Conservation (phyloP, 2,888 invertebrate species). For the Erynnis tages region DNA sequence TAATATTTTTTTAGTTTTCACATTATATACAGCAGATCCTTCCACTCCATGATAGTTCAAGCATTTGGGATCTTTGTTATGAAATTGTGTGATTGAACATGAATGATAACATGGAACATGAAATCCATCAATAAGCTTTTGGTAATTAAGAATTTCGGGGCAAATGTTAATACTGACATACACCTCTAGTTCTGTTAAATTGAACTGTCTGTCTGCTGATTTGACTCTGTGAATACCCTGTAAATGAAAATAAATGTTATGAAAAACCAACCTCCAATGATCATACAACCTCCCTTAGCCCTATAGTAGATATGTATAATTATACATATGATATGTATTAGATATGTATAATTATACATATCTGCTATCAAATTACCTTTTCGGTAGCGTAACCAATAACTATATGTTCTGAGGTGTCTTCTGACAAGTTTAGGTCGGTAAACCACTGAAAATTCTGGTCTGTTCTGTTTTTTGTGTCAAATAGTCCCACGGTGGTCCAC, state of each 20-base stretch:
- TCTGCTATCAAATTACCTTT: slow-evolving; percentile 45
- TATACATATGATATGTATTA: no score
- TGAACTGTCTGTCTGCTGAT: slow-evolving; percentile 31
- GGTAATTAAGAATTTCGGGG: slow-evolving; percentile 39
- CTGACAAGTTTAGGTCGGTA: slow-evolving; percentile 30
- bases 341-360: no score
- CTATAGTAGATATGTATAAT: no score
- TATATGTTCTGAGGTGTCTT: slow-evolving; percentile 36
- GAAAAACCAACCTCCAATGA: no score
- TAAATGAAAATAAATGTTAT: neutral
- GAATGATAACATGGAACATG: slow-evolving; percentile 58
- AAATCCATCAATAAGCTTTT: slow-evolving; percentile 37
- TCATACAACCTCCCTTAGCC: no score
- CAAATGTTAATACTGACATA: slow-evolving; percentile 46
- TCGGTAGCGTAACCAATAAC: slow-evolving; percentile 52
- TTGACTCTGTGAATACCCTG: slow-evolving; percentile 40
- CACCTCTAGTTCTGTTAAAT: slow-evolving; percentile 46
- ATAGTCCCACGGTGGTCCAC: slow-evolving; percentile 43
- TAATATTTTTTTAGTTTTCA: slow-evolving; percentile 40
- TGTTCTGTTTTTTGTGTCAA: slow-evolving; percentile 43
- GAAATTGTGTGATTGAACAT: slow-evolving; percentile 42
- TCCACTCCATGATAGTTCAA: slow-evolving; percentile 49
- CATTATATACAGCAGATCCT: slow-evolving; percentile 51
- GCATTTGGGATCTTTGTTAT: slow-evolving; percentile 34
- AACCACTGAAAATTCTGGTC: slow-evolving; percentile 54